phyloP scores from a whole-genome alignment of 2,888 invertebrate genomes.

The Tryphoninae sp. region DNA sequence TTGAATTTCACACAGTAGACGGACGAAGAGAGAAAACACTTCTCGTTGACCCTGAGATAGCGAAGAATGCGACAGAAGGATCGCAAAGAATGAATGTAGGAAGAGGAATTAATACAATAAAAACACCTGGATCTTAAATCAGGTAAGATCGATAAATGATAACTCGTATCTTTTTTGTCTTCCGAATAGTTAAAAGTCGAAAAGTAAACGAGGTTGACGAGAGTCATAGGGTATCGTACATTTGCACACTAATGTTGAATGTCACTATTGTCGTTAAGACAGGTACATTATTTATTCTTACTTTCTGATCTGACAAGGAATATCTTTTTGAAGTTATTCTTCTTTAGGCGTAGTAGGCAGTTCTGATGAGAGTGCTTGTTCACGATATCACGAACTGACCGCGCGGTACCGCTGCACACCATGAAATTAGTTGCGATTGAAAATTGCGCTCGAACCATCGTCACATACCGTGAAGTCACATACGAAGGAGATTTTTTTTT shows the following conservation, averaged over 20 bases:
- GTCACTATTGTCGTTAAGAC: conserved; percentile 22
- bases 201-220: conserved; percentile 26
- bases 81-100: conserved; percentile 17
- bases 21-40: conserved; percentile 7
- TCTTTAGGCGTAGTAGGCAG: too few species aligned
- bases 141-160: conserved; percentile 30
- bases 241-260: conserved; percentile 64
- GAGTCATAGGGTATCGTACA: not conserved
- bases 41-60: conserved; percentile 63
- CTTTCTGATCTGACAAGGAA: not conserved
- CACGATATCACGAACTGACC: too few species aligned
- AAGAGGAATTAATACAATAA: conserved; percentile 13
- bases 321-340: too few species aligned
- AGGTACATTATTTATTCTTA: not conserved
- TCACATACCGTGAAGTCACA: too few species aligned
- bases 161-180: too few species aligned
- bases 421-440: too few species aligned
- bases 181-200: not conserved
- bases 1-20: conserved; percentile 59
- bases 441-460: too few species aligned
- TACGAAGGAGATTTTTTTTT: too few species aligned
- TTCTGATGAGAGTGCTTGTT: too few species aligned
- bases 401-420: too few species aligned
- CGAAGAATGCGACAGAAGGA: conserved; percentile 28
- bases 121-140: conserved; percentile 21